Evolutionary conservation across 2,888 invertebrate species (phyloP), one percentile per base, ranked within the genome.

Genomic region (Villa cingulata): DNA sequence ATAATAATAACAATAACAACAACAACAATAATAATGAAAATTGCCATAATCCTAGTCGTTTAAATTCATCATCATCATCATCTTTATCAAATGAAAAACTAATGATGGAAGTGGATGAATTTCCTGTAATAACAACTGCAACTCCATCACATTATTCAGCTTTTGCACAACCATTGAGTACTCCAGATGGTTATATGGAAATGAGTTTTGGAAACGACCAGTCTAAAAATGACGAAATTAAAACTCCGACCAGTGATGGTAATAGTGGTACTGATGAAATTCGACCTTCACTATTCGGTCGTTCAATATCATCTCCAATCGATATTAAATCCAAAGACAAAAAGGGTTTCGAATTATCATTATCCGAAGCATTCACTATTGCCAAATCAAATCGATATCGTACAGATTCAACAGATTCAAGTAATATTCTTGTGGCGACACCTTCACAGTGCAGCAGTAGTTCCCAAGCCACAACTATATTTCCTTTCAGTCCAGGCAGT

Each of bases 401-500:
- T n/a, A 63, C 71, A 41, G 69, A 70, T 52, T 70, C 70, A 4
- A 65, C 64, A 52, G 71, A 71, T 32, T 32, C 29, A 15, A 53
- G 50, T 48, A 70, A 68, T 48, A 63, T 68, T 51, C 66, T 72
- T 3, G 76, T 78, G 1, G 9, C 6, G 12, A 12, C 29, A 32
- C 12, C 29, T 12, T 32, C 29, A 32, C 29, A 32, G 3, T 32
- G 29, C 12, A 3, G 29, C 12, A 12, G 29, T 32, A 12, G 29
- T 32, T 39, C 18, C 10, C 19, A 14, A 18, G 19, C 38, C 12
- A 4, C 19, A 7, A 78, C 80, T 0, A 76, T 82, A 50, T 83
- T 83, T 62, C 81, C 82, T 2, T 73, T 82, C 57, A 80, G 80
- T 54, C 81, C 81, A 1, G 74, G 29, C 12, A 78, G 80, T 3